phyloP scores from a whole-genome alignment of 1,140 invertebrate species.

The Lamellibrachia luymesi region DNA sequence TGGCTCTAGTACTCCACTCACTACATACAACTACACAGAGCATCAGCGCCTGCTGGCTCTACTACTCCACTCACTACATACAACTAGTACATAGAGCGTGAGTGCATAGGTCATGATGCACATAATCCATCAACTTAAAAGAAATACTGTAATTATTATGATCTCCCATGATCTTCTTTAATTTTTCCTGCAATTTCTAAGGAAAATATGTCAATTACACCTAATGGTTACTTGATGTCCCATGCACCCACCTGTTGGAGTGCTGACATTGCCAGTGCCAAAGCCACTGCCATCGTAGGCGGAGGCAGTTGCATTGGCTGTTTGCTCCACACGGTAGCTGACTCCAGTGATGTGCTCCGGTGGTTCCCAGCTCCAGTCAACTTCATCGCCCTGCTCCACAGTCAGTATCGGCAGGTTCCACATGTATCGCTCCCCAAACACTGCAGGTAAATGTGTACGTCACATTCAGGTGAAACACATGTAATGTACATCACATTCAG shows the following conservation, averaged over 20 bases:
- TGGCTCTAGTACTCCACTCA: too few species aligned
- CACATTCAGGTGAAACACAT: constrained; percentile 14
- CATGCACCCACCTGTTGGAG: neutral
- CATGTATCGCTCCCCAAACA: neutral
- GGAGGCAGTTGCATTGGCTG: neutral
- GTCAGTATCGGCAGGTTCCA: constrained; percentile 10
- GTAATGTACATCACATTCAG: neutral
- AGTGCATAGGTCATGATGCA: too few species aligned
- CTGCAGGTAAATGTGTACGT: neutral
- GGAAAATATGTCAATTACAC: too few species aligned
- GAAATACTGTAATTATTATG: too few species aligned
- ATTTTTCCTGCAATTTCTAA: too few species aligned
- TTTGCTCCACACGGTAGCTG: constrained; percentile 15
- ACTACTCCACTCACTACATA: too few species aligned
- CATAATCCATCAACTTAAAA: too few species aligned
- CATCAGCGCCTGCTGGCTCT: too few species aligned
- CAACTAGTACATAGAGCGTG: too few species aligned
- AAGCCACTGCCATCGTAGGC: neutral
- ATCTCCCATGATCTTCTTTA: too few species aligned
- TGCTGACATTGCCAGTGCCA: neutral
- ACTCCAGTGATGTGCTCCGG: constrained; percentile 10
- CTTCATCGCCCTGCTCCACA: constrained; percentile 2
- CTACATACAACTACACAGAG: too few species aligned
- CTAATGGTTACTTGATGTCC: neutral
- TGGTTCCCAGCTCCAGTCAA: constrained; percentile 14